Evolutionary conservation across 2,797 vertebrate species (phyloP), one percentile per base, ranked within the genome.

Genomic region (Phrynocephalus guinanensis): DNA sequence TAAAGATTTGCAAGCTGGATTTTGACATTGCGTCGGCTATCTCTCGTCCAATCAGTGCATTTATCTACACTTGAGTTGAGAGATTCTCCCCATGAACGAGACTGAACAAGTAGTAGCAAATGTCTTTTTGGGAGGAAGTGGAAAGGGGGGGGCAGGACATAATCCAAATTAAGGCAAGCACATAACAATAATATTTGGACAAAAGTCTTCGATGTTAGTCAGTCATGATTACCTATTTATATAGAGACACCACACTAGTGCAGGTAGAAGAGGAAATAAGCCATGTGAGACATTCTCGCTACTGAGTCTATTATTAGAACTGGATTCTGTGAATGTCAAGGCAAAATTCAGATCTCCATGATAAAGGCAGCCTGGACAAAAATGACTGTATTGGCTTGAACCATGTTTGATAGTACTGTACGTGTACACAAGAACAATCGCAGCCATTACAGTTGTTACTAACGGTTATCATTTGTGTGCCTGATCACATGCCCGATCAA

Each of bases 1-100:
- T 87, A 52, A n/a, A 20, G 79, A 48, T 87, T 82, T 87, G 38
- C 56, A 87, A 66, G 44, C 20, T 63, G 68, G 30, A 80, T 63
- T 81, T 33, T 50, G 79, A 33, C n/a, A 26, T 26, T 77, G 24
- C n/a, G 15, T 83, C 80, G 63, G 77, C 8, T 8, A 1, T 33
- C 26, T 87, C 60, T 44, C 76, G 44, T 68, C 16, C 24, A n/a
- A n/a, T n/a, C 79, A 82, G 86, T 6, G 33, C 71, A 52, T 82
- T 76, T 33, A 67, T 52, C 56, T 60, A 38, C n/a, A 67, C 38
- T 76, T 75, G 38, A 20, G 50, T 67, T 82, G 33, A 52, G 48
- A 73, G 63, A 56, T 16, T 52, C 77, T 77, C 30, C 76, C 50
- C 67, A 56, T 60, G 44, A 73, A 87, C 66, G 60, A 82, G 30